Percentiles rank a stretch among this genome's conserved stretches.
phyloP scores from a whole-genome alignment of 2,113 vertebrate genomes.

The Mus spicilegus region DNA sequence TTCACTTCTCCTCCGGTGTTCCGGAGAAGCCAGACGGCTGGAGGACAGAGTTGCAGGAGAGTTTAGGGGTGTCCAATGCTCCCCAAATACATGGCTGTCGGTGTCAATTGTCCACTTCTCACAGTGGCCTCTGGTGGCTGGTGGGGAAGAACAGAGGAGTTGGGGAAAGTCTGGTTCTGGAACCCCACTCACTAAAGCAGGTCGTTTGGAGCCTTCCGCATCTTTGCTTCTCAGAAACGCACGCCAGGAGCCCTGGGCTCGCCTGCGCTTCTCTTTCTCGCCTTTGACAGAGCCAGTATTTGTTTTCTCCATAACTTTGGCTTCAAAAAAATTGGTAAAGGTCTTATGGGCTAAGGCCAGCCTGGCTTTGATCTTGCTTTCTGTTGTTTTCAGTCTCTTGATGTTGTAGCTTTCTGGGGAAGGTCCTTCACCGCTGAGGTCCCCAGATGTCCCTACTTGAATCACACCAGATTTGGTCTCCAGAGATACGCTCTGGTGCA shows the following conservation, averaged over 20 bases:
- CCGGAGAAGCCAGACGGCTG: slow-evolving; percentile 77
- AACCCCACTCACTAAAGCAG: slow-evolving; percentile 63
- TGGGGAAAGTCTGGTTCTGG: slow-evolving; percentile 66
- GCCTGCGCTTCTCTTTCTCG: slow-evolving; percentile 84
- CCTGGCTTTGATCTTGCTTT: slow-evolving; percentile 89
- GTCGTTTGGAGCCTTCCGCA: slow-evolving; percentile 82
- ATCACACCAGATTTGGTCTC: slow-evolving; percentile 44
- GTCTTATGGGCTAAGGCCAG: slow-evolving; percentile 92
- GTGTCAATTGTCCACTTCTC: slow-evolving; percentile 46
- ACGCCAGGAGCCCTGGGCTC: slow-evolving; percentile 86
- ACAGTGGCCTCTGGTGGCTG: slow-evolving; percentile 48
- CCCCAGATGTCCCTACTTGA: slow-evolving; percentile 61
- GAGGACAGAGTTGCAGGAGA: slow-evolving; percentile 58
- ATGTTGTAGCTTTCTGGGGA: slow-evolving; percentile 75
- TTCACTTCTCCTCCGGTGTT: slow-evolving; percentile 84
- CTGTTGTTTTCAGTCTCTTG: slow-evolving; percentile 86
- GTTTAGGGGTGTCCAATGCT: slow-evolving; percentile 73
- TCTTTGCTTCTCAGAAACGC: slow-evolving; percentile 86
- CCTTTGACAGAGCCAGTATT: slow-evolving; percentile 72
- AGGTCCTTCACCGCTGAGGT: slow-evolving; percentile 61
- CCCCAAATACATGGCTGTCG: background rate
- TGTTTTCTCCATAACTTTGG: slow-evolving; percentile 87
- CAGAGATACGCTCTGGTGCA: background rate
- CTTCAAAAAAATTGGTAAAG: slow-evolving; percentile 91
- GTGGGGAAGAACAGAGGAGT: background rate